A percentile compares a stretch with the other conserved stretches of the same genome.
Conservation (phyloP, 2,113 vertebrate genomes). For the Thunnus thynnus region DNA sequence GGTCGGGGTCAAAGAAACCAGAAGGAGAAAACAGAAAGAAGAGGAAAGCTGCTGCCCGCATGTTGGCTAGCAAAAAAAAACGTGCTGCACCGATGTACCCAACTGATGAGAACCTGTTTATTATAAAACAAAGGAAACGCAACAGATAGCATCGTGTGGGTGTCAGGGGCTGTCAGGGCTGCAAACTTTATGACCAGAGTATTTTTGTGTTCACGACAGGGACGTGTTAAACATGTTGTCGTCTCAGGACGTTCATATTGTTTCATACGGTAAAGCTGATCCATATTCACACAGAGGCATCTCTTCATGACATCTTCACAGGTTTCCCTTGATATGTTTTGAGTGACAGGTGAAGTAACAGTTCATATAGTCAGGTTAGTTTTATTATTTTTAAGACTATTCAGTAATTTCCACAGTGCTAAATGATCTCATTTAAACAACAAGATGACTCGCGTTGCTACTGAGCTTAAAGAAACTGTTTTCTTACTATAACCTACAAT, state of each 20-base stretch:
- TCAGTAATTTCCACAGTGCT: not conserved
- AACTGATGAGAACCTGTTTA: constrained; percentile 82
- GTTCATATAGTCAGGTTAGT: not conserved
- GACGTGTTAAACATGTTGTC: not conserved
- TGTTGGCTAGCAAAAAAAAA: constrained; percentile 40
- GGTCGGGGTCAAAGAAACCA: constrained; percentile 2
- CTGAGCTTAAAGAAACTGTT: not conserved
- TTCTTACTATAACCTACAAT: not conserved
- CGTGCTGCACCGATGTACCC: constrained; percentile 35
- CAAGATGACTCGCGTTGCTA: not conserved
- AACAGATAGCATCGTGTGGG: constrained; percentile 46
- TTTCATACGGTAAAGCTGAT: no score
- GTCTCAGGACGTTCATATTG: not conserved
- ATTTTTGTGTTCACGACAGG: not conserved
- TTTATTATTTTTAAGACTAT: not conserved
- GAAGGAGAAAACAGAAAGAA: constrained; percentile 41
- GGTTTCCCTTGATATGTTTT: not conserved
- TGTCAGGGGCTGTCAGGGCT: not conserved
- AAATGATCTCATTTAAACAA: not conserved
- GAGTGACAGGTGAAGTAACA: not conserved
- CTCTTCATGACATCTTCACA: not conserved
- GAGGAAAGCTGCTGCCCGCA: not conserved
- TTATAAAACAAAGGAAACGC: constrained; percentile 81
- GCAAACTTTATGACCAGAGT: not conserved
- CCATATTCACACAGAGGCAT: not conserved